Evolutionary conservation across 2,888 invertebrate genomes (phyloP).

Genomic region (Acanthosepion lycidas): DNA sequence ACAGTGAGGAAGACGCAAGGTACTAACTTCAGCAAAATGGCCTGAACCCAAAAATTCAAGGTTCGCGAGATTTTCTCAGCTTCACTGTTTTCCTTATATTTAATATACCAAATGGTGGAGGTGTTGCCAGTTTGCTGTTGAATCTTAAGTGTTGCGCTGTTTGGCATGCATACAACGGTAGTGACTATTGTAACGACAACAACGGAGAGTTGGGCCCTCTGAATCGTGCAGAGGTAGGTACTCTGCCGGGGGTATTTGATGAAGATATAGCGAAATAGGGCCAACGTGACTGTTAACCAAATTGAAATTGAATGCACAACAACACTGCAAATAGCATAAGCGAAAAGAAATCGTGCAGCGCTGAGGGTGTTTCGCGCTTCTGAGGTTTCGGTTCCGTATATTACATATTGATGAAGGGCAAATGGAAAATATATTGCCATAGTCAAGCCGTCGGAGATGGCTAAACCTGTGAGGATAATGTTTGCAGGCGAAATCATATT

Average conservation of each 20-base stretch:
- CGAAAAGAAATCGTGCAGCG: constrained; percentile 76
- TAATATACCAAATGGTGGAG: constrained; percentile 70
- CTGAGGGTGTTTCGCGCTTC: constrained; percentile 68
- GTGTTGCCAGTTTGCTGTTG: constrained; percentile 50
- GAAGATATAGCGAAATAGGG: constrained; percentile 88
- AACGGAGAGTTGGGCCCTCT: constrained; percentile 87
- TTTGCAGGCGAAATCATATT: constrained; percentile 94
- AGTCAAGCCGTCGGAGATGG: constrained; percentile 91
- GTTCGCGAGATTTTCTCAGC: constrained; percentile 67
- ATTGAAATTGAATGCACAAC: constrained; percentile 92
- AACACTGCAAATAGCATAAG: constrained; percentile 92
- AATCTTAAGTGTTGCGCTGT: constrained; percentile 78
- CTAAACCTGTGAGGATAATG: constrained; percentile 87
- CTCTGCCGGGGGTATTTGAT: constrained; percentile 82
- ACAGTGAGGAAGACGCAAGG: constrained; percentile 91
- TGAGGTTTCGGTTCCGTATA: constrained; percentile 61
- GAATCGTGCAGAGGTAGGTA: constrained; percentile 87
- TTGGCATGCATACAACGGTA: constrained; percentile 71
- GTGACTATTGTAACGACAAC: constrained; percentile 75
- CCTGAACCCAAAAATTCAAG: constrained; percentile 93
- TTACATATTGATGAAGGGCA: constrained; percentile 80
- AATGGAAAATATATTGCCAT: constrained; percentile 93
- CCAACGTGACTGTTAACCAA: constrained; percentile 92
- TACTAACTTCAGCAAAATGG: constrained; percentile 91
- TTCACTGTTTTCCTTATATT: constrained; percentile 76